phyloP scores from a whole-genome alignment of 2,113 vertebrate species.

The Bambusicola thoracicus region DNA sequence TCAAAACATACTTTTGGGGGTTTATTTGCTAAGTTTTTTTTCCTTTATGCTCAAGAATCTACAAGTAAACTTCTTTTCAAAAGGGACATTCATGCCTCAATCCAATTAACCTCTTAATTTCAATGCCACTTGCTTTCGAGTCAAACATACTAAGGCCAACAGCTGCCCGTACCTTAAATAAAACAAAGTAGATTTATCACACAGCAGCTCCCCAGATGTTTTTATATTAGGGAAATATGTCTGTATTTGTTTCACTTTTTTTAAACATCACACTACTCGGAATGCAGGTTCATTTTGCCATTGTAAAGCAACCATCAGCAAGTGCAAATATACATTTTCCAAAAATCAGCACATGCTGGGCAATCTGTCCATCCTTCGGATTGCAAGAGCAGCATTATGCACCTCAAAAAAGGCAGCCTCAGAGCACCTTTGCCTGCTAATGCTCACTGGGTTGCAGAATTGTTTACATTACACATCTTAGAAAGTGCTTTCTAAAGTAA shows the following conservation, averaged over 20 bases:
- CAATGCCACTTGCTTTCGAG: neutral
- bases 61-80: neutral
- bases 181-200: neutral
- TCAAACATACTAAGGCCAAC: neutral
- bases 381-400: neutral
- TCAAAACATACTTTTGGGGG: neutral
- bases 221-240: neutral
- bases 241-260: neutral
- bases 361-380: neutral
- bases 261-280: neutral
- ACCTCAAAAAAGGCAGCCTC: neutral
- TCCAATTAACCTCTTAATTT: neutral
- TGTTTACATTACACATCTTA: neutral
- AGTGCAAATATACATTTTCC: neutral
- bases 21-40: neutral
- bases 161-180: neutral
- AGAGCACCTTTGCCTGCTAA: neutral
- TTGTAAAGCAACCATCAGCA: neutral
- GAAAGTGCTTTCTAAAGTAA: neutral
- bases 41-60: neutral
- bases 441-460: neutral
- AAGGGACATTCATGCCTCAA: neutral
- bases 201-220: neutral
- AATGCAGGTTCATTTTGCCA: neutral
- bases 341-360: neutral